phyloP scores from a whole-genome alignment of 1,140 invertebrate species.

The Drosophila bifasciata region DNA sequence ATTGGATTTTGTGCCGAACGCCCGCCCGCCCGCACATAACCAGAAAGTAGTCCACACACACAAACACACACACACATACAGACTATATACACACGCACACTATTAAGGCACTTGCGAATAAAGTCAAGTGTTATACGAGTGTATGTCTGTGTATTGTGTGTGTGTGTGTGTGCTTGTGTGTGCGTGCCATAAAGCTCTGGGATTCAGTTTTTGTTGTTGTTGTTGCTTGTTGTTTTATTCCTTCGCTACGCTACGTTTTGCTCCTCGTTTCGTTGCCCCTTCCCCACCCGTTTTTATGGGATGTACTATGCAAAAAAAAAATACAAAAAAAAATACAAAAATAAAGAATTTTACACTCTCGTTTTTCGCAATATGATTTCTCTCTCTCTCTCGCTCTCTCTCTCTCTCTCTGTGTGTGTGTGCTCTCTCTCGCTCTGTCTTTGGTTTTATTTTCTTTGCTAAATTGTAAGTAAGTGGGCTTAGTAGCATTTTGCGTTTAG shows the following conservation, averaged over 20 bases:
- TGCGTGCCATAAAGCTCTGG: conserved; percentile 75
- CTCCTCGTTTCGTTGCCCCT: conserved; percentile 53
- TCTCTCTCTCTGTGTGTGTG: background rate
- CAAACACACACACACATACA: conserved; percentile 20
- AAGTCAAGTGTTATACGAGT: conserved; percentile 71
- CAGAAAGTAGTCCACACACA: conserved; percentile 72
- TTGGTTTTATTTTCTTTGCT: conserved; percentile 61
- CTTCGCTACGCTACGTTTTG: conserved; percentile 38
- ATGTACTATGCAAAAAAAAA: conserved; percentile 68
- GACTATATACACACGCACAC: conserved; percentile 59
- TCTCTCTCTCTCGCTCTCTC: conserved; percentile 44
- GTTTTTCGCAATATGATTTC: conserved; percentile 67
- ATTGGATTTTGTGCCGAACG: conserved; percentile 77
- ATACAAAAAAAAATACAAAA: too few relatives aligned
- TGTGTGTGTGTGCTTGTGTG: conserved; percentile 25
- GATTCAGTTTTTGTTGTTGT: conserved; percentile 64
- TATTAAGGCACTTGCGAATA: conserved; percentile 78
- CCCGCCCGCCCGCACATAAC: conserved; percentile 63
- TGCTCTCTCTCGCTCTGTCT: background rate
- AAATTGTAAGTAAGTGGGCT: conserved; percentile 82
- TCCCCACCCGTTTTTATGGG: too few relatives aligned
- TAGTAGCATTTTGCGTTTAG: conserved; percentile 80
- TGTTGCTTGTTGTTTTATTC: conserved; percentile 47
- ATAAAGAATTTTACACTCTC: conserved; percentile 71
- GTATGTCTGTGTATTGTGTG: conserved; percentile 10